phyloP scores from a whole-genome alignment of 2,888 invertebrate genomes.

The Minunthozetes semirufus region DNA sequence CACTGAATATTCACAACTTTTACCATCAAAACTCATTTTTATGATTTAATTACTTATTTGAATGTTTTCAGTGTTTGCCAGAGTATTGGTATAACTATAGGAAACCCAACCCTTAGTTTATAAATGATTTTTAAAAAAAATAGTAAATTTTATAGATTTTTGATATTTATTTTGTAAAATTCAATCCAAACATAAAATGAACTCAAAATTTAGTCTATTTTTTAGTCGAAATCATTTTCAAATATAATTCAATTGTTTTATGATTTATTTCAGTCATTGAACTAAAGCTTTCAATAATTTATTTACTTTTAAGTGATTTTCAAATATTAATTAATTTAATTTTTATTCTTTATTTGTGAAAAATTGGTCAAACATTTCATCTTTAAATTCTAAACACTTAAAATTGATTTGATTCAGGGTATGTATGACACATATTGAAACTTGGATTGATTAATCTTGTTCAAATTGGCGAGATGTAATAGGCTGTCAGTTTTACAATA shows the following conservation, averaged over 20 bases:
- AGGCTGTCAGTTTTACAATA: background rate
- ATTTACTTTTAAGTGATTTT: no score
- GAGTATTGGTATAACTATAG: background rate
- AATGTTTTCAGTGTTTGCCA: background rate
- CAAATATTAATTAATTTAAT: background rate
- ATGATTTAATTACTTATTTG: no score
- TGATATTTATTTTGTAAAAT: constrained; percentile 1
- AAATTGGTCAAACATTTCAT: no score
- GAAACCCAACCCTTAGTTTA: background rate
- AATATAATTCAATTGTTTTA: no score
- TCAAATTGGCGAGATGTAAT: constrained; percentile 15
- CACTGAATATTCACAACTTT: background rate
- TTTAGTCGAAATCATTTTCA: background rate
- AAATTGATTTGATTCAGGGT: background rate
- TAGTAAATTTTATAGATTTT: constrained; percentile 40
- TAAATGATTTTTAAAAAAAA: background rate
- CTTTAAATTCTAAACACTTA: no score
- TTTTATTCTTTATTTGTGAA: no score
- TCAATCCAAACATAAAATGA: no score
- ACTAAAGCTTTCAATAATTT: background rate
- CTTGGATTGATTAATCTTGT: background rate
- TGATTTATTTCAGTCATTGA: background rate
- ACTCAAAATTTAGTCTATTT: background rate
- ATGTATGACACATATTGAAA: background rate
- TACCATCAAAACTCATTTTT: background rate